Base-by-base conservation (phyloP, 1,140 invertebrate genomes). In the Neodiprion virginianus region DNA sequence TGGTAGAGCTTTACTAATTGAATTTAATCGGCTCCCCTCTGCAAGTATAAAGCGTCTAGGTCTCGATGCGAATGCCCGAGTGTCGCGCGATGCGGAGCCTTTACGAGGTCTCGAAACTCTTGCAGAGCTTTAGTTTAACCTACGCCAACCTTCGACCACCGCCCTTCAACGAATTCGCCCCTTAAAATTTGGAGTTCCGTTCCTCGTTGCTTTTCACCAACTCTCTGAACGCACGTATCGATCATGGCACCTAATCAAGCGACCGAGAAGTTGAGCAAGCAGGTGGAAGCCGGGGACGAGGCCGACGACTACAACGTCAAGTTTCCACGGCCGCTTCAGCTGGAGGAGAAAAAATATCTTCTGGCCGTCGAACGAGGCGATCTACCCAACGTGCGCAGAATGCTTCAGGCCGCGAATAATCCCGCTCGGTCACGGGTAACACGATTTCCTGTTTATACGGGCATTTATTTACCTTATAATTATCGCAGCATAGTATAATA, bases 331-430 rank as follows among this genome's bases (percentile, higher is more conserved):
- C 84, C 92, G 12, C 88, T 96, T 21, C 93, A 90, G 71, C 83
- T 93, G 47, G 94, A 96, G 76, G 95, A 96, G 84, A 97, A 97
- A 87, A 95, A 94, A 80, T 97, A 94, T 83, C 88, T 97, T 9
- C 86, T 96, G 65, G 94, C 95, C 1, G 95, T 96, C 1, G 95
- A 96, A 86, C 88, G 95, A 68, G 95, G 95, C 11, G 95, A 97
- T 83, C 88, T 95, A 79, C 90, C 92, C 1, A 95, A 95, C 85
- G 95, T 96, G 23, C 90, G 92, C 85, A 92, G 93, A 92, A 91
- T 86, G 53, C 72, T 86, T 2, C 84, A 84, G 50, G 76, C 78
- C 11, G 83, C 83, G 49, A 75, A 74, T 17, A 86, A 84, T 61
- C 50, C 73, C 72, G 79, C 69, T 72, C 53, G n/a, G 72, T 21